Percentiles rank a stretch among this genome's conserved stretches.
Conservation (phyloP, 2,888 invertebrate species). For the Megaustenia siamemsis region DNA sequence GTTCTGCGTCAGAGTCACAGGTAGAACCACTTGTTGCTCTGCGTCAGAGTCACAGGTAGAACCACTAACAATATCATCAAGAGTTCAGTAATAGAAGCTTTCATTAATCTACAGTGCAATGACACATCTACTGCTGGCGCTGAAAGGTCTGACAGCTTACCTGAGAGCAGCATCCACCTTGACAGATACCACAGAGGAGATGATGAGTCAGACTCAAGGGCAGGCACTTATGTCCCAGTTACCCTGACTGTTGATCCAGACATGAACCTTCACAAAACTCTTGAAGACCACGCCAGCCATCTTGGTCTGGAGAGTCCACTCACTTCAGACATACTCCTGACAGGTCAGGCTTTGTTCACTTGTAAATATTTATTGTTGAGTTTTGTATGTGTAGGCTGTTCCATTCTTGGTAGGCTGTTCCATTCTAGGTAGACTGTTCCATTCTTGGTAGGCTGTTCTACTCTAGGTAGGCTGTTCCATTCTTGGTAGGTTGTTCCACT, state of each 20-base stretch:
- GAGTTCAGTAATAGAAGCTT: no score
- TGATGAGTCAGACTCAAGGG: background rate
- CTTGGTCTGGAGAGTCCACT: conserved; percentile 1
- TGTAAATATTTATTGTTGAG: background rate
- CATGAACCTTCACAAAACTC: conserved; percentile 62
- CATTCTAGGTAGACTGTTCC: background rate
- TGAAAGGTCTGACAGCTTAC: no score
- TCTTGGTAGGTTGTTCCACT: background rate
- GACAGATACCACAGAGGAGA: background rate
- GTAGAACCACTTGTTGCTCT: no score
- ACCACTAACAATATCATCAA: no score
- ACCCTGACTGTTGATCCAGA: conserved; percentile 66
- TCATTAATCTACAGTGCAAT: no score
- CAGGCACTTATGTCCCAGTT: conserved; percentile 61
- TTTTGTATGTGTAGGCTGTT: background rate
- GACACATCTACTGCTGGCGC: no score
- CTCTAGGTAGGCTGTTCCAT: no score
- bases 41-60: no score
- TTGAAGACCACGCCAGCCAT: conserved; percentile 43
- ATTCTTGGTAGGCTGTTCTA: background rate
- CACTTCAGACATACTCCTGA: conserved; percentile 70
- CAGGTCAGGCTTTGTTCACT: conserved; percentile 61
- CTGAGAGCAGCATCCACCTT: background rate
- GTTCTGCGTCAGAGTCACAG: no score
- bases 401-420: background rate